phyloP scores from a whole-genome alignment of 2,113 vertebrate genomes.

The Bothrops jararaca region DNA sequence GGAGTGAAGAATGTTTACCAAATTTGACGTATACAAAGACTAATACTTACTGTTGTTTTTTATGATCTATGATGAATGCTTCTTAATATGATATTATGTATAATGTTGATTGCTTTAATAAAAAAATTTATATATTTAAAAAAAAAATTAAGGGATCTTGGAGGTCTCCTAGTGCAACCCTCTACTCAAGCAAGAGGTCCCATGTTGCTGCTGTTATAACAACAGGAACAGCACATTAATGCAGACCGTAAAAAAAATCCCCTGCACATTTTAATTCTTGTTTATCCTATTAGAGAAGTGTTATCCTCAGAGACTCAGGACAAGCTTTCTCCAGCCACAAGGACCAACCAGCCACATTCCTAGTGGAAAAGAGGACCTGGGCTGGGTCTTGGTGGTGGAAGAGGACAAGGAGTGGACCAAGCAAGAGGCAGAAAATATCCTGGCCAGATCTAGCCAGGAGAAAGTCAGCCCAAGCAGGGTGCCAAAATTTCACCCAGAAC shows the following conservation, averaged over 20 bases:
- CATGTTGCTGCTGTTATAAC: background rate
- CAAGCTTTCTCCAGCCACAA: background rate
- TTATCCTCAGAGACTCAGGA: background rate
- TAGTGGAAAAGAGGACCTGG: background rate
- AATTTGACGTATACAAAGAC: too few relatives aligned
- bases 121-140: too few relatives aligned
- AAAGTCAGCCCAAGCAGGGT: accelerated
- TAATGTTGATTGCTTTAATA: too few relatives aligned
- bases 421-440: background rate
- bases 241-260: background rate
- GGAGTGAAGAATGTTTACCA: too few relatives aligned
- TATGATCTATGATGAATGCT: too few relatives aligned
- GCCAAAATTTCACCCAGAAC: background rate
- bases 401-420: background rate
- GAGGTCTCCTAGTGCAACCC: background rate
- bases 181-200: background rate
- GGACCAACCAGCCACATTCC: background rate
- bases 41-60: too few relatives aligned
- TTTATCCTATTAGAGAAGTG: background rate
- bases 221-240: background rate
- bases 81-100: too few relatives aligned
- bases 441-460: background rate
- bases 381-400: background rate
- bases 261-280: background rate
- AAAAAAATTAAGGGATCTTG: background rate